Base-by-base conservation (phyloP, 2,113 vertebrate genomes). In the Phocoena sinus region DNA sequence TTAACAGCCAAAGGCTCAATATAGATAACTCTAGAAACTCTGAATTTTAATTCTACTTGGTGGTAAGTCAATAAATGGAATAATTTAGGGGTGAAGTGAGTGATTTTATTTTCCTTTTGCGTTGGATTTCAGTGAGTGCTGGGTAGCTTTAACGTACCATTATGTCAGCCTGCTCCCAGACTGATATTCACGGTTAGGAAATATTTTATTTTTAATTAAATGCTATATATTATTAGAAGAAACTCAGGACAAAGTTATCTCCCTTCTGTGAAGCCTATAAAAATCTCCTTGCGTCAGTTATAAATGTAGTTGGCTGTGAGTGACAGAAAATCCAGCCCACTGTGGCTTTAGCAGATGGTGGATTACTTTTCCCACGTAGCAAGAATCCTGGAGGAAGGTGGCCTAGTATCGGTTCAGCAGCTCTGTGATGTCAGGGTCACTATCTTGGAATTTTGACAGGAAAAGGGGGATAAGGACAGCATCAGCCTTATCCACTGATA, bases 161-260 rank as follows among this genome's bases (percentile, higher is more conserved):
- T 85, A 33, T 25, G 53, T 90, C 28, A 95, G 50, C 21, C 79
- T 87, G 12, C 74, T 71, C 56, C n/a, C 63, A 71, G 25, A 82
- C 80, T 87, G 80, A 85, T 74, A 71, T 50, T 87, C 50, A 71
- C 38, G 33, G 50, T 41, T 85, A 70, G 41, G 33, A 94, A 84
- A 67, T 89, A 56, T 67, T 91, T 97, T 60, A 89, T 79, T 91
- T 93, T 95, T 84, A 80, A 93, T 88, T 97, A 89, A 93, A 67
- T 95, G 58, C 58, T 84, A 7, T 63, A 13, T 77, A 67, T 89
- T 89, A 41, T 84, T 95, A 47, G 63, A 89, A 95, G 89, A 87
- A 85, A 76, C 56, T 70, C 50, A 93, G 17, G 60, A 71, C 33
- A 8, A 87, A 83, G 38, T 53, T 96, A 20, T 80, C 50, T 92